phyloP scores from a whole-genome alignment of 2,797 vertebrate species.

The Oceanodroma leucorhoa region DNA sequence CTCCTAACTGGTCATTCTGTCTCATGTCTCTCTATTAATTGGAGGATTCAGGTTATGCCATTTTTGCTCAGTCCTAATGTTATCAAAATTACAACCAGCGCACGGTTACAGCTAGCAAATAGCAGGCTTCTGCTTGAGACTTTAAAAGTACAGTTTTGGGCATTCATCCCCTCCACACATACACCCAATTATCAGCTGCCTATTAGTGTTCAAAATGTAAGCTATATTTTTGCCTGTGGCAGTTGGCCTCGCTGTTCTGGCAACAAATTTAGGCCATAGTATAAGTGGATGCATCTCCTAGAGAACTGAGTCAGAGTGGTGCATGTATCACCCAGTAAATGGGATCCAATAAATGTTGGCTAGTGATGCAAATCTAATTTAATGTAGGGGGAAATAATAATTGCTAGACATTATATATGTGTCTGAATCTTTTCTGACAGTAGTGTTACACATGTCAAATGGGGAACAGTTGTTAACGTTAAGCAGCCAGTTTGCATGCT shows the following conservation, averaged over 20 bases:
- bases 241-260: background rate
- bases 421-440: background rate
- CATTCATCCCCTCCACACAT: background rate
- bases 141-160: background rate
- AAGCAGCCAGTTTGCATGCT: background rate
- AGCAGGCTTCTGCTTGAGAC: background rate
- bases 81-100: background rate
- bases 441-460: background rate
- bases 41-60: background rate
- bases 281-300: background rate
- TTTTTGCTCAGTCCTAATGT: background rate
- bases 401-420: background rate
- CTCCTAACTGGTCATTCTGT: background rate
- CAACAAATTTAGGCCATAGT: background rate
- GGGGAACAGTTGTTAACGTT: background rate
- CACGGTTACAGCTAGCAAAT: background rate
- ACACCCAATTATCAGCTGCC: background rate
- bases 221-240: background rate
- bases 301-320: background rate
- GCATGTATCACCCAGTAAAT: background rate
- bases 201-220: background rate
- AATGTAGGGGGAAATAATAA: background rate
- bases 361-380: background rate
- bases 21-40: background rate
- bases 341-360: background rate